phyloP scores from a whole-genome alignment of 2,888 invertebrate species.

The Phengaris arion region DNA sequence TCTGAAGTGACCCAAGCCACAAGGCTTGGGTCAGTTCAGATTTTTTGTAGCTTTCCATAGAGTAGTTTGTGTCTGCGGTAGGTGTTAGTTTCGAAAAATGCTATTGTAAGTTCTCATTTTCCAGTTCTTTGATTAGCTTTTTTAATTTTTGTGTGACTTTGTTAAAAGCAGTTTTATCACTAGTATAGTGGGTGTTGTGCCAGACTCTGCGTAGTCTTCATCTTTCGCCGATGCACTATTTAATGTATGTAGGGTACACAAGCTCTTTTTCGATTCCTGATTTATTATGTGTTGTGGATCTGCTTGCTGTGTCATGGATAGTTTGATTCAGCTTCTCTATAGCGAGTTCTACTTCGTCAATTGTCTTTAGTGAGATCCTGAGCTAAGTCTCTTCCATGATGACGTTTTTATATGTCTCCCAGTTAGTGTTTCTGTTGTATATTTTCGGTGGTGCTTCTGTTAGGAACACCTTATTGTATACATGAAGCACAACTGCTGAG shows the following conservation, averaged over 20 bases:
- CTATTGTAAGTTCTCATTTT: neutral
- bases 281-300: too few relatives aligned
- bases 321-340: too few relatives aligned
- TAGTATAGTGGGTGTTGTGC: neutral
- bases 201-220: too few relatives aligned
- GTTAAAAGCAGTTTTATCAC: constrained; percentile 32
- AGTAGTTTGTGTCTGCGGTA: neutral
- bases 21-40: neutral
- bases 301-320: too few relatives aligned
- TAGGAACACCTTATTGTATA: neutral
- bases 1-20: too few relatives aligned
- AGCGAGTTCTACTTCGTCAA: too few relatives aligned
- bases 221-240: too few relatives aligned
- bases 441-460: neutral
- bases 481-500: too few relatives aligned
- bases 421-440: constrained; percentile 33
- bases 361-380: constrained; percentile 35
- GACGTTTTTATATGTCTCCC: neutral
- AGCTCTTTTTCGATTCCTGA: too few relatives aligned
- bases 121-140: neutral
- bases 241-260: too few relatives aligned
- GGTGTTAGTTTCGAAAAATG: neutral
- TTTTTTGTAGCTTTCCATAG: neutral
- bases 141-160: neutral
- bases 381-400: constrained; percentile 30